Base-by-base conservation (phyloP, 2,888 invertebrate species). In the Drosophila mercatorum region DNA sequence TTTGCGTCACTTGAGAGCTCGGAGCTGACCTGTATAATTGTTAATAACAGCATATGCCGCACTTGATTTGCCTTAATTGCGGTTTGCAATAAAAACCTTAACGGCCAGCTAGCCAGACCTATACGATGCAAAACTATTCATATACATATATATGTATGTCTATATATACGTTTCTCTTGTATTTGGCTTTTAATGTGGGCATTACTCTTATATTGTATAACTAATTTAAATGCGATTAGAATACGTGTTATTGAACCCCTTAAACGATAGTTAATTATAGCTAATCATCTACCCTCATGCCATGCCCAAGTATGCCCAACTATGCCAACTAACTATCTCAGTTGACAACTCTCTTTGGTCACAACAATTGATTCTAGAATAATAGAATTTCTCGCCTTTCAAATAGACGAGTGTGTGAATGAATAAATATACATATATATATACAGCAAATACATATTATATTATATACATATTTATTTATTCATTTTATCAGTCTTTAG, bases 211-310 rank as follows among this genome's bases (percentile, higher is more conserved):
- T 34, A 51, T 51, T 51, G 38, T 38, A 26, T 38, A 53, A 53
- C 52, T 1, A 22, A 64, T 44, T 38, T 34, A 52, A 67, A 58
- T 38, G 47, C 36, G 58, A 74, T 74, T 70, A 61, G 44, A 74
- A 81, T 70, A 73, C 62, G 74, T 70, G 74, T 51, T 79, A 74
- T 81, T 78, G 62, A 80, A 41, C n/a, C 40, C 49, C 34, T 41
- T 58, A 68, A 40, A 56, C 61, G 28, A 64, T 65, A 58, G 58
- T 78, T 81, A 81, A 69, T 41, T 68, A 40, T 40, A 36, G 12
- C n/a, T 47, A 31, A 64, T 68, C n/a, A 74, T 61, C 46, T 52
- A 44, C 34, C 51, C n/a, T 28, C 63, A 57, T 59, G 36, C 53
- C 52, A 49, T 36, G 57, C 44, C 17, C 55, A 47, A 47, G 14